phyloP scores from a whole-genome alignment of 2,888 invertebrate genomes.

The Heliconius aoede region DNA sequence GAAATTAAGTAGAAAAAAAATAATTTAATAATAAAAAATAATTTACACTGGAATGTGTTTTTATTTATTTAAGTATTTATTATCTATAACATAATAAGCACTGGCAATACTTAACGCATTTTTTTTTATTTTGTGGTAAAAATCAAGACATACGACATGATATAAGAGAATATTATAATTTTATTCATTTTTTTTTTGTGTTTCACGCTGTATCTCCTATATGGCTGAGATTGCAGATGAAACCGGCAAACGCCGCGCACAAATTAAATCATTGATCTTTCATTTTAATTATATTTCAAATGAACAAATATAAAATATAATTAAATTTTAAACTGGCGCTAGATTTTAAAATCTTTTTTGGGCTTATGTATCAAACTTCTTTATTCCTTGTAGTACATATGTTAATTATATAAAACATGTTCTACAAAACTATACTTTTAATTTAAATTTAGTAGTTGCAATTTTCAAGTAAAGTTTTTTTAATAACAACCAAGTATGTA shows the following conservation, averaged over 20 bases:
- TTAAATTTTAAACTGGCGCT: background rate
- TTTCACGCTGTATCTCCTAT: too few species aligned
- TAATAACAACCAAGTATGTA: background rate
- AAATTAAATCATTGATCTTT: background rate
- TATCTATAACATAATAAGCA: background rate
- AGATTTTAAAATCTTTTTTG: background rate
- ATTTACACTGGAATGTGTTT: constrained; percentile 17
- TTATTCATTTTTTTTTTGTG: too few species aligned
- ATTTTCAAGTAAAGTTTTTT: background rate
- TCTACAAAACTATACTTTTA: background rate
- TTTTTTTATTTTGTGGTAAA: background rate
- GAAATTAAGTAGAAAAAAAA: background rate
- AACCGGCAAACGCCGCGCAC: background rate
- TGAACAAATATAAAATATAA: background rate
- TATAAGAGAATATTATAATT: too few species aligned
- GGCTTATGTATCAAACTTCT: background rate
- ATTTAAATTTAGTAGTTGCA: background rate
- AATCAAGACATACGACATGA: background rate
- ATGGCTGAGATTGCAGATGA: too few species aligned
- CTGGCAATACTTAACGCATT: constrained; percentile 9
- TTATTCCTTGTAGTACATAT: background rate
- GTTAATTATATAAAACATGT: background rate
- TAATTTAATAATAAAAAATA: background rate
- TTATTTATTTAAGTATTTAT: background rate
- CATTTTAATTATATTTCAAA: background rate